These are phyloP conservation scores for Parazoanthus darwini DNA, from an alignment of 92 coral and sea anemone genomes.

Conservation along the genomic window DNA sequence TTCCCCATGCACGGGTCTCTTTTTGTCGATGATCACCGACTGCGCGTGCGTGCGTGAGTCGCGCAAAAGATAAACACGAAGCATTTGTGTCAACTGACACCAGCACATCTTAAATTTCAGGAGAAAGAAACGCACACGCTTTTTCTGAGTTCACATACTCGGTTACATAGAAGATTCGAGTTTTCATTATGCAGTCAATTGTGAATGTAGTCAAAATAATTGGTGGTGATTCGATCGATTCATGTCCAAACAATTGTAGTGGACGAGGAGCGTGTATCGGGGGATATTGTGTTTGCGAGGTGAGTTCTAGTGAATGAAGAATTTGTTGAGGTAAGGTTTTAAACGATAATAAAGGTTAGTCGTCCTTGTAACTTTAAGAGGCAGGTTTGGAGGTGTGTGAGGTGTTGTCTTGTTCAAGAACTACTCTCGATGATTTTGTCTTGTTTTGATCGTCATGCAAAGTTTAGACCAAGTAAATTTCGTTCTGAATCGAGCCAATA, in stretches of 20 bases:
- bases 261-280: conserved; percentile 81
- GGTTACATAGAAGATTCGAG: neutral
- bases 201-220: conserved; percentile 68
- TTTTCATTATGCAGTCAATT: conserved; percentile 59
- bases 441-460: neutral
- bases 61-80: no score
- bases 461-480: neutral
- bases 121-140: no score
- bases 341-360: no score
- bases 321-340: neutral
- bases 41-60: no score
- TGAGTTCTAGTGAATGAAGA: conserved; percentile 18
- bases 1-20: no score
- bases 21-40: no score
- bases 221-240: conserved; percentile 41
- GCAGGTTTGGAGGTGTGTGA: neutral
- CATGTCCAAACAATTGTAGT: conserved; percentile 79
- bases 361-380: neutral
- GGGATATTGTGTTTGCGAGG: conserved; percentile 86
- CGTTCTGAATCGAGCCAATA: neutral
- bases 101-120: no score
- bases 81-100: no score
- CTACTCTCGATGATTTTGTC: no score
- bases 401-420: neutral
- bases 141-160: neutral